Conservation (phyloP, 2,797 vertebrate genomes). For the Molossus alvarezi region DNA sequence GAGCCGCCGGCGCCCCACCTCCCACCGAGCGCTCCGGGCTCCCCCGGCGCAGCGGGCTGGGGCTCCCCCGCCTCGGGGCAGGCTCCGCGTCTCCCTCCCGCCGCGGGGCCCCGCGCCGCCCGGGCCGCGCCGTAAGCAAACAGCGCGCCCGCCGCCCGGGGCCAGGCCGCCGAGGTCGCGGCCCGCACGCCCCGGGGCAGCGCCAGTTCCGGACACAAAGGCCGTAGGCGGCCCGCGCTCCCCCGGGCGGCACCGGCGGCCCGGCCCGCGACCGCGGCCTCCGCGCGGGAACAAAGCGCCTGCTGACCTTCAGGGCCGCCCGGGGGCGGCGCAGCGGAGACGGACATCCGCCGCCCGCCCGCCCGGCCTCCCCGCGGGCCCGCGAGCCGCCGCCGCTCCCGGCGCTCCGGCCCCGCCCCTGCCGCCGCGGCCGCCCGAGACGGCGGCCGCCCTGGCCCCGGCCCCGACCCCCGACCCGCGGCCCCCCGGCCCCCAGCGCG, state of each 20-base stretch:
- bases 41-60: no score
- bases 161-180: not conserved
- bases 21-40: no score
- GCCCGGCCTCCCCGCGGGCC: not conserved
- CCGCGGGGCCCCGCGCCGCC: not conserved
- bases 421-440: not conserved
- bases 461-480: not conserved
- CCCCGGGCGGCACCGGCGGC: not conserved
- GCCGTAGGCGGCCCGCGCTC: not conserved
- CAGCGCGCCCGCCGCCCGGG: not conserved
- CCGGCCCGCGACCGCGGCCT: not conserved
- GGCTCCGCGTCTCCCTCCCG: no score
- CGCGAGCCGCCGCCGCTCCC: not conserved
- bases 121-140: not conserved
- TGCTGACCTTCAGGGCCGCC: constrained; percentile 28
- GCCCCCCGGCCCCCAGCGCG: not conserved
- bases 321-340: not conserved
- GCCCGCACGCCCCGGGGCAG: not conserved
- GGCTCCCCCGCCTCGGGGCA: no score
- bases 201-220: not conserved
- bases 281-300: constrained; percentile 32
- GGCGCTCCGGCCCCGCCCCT: not conserved
- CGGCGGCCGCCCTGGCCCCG: no score
- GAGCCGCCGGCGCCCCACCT: no score
- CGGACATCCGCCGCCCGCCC: not conserved